A percentile compares a stretch with the other conserved stretches of the same genome.
These are phyloP conservation scores for Drosophila santomea DNA, from an alignment of 1,140 invertebrate genomes.

Conservation along the genomic window DNA sequence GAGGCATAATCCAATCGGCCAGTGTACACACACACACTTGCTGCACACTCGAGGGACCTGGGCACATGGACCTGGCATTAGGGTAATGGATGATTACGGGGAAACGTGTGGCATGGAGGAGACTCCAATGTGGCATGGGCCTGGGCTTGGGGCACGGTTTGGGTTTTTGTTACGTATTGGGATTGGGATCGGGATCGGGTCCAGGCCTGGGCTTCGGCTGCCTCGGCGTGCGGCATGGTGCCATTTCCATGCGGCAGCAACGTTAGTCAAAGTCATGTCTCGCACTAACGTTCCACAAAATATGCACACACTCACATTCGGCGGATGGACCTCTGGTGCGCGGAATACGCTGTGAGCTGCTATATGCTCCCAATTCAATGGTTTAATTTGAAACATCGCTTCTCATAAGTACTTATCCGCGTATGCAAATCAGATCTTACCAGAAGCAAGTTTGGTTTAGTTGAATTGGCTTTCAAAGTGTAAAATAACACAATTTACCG, in stretches of 20 bases:
- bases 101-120: constrained; percentile 65
- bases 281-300: constrained; percentile 59
- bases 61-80: constrained; percentile 72
- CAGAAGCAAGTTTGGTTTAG: too few relatives aligned
- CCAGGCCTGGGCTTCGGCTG: background rate
- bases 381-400: too few relatives aligned
- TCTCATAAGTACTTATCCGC: too few relatives aligned
- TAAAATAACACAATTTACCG: too few relatives aligned
- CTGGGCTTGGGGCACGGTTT: background rate
- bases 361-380: background rate
- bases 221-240: constrained; percentile 60
- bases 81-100: constrained; percentile 82
- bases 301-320: constrained; percentile 22
- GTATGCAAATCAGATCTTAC: too few relatives aligned
- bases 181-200: background rate
- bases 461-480: too few relatives aligned
- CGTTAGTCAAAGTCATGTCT: constrained; percentile 80
- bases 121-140: constrained; percentile 2
- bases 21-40: constrained; percentile 15
- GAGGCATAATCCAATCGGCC: constrained; percentile 73
- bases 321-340: constrained; percentile 12
- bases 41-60: constrained; percentile 50
- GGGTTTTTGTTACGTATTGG: background rate
- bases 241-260: constrained; percentile 79
- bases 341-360: background rate